Evolutionary conservation across 2,888 invertebrate genomes (phyloP).

Genomic region (Caenorhabditis doughertyi): DNA sequence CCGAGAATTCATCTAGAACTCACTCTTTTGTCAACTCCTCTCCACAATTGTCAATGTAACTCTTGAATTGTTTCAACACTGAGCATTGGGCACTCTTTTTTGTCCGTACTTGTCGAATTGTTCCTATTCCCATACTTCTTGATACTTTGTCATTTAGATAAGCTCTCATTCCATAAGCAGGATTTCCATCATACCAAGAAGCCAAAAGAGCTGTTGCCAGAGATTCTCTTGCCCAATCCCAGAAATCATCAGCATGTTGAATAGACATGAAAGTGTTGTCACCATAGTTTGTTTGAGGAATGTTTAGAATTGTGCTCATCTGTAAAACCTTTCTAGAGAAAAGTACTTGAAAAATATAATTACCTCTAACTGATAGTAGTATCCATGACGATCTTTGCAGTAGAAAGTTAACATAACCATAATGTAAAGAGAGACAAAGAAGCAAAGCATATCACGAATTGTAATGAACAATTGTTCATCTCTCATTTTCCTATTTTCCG

Average conservation of each 20-base stretch:
- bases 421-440: conserved; percentile 69
- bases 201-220: conserved; percentile 83
- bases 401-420: conserved; percentile 71
- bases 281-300: conserved; percentile 41
- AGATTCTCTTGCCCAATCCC: conserved; percentile 68
- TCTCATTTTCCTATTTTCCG: conserved; percentile 68
- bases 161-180: conserved; percentile 84
- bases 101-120: conserved; percentile 84
- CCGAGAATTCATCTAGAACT: too few relatives aligned
- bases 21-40: conserved; percentile 51
- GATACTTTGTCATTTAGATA: conserved; percentile 85
- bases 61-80: conserved; percentile 44
- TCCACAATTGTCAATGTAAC: conserved; percentile 61
- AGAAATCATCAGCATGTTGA: conserved; percentile 66
- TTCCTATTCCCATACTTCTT: conserved; percentile 85
- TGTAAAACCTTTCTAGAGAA: too few relatives aligned
- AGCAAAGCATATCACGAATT: conserved; percentile 68
- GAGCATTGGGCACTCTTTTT: conserved; percentile 68
- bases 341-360: neutral
- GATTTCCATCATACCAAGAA: conserved; percentile 85
- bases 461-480: conserved; percentile 71
- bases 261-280: conserved; percentile 69
- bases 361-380: conserved; percentile 67
- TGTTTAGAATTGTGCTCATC: conserved; percentile 59
- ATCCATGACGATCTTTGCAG: conserved; percentile 70